phyloP scores from a whole-genome alignment of 1,140 invertebrate species.

The Rhagoletis pomonella region DNA sequence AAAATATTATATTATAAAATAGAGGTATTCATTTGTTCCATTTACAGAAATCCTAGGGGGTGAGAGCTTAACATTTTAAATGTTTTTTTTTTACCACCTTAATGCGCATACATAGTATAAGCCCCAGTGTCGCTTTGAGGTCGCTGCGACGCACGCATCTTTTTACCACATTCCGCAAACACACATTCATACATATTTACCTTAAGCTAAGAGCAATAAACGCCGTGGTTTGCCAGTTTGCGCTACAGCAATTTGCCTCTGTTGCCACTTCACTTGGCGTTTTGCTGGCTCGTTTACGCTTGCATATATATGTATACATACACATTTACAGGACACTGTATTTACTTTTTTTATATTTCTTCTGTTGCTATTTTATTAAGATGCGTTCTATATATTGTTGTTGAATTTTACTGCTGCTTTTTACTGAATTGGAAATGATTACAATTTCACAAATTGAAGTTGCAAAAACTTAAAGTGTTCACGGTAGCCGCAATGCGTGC shows the following conservation, averaged over 20 bases:
- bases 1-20: no score
- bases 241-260: constrained; percentile 22
- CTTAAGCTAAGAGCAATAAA: not conserved
- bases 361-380: constrained; percentile 13
- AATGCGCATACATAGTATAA: not conserved
- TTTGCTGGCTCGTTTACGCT: constrained; percentile 39
- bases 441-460: constrained; percentile 25
- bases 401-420: constrained; percentile 44
- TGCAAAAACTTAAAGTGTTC: not conserved
- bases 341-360: constrained; percentile 53
- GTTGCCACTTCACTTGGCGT: constrained; percentile 38
- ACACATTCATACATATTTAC: not conserved
- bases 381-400: constrained; percentile 4
- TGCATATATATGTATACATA: constrained; percentile 16
- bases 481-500: not conserved
- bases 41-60: no score
- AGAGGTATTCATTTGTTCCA: no score
- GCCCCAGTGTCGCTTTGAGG: not conserved
- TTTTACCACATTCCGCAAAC: not conserved
- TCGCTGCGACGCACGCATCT: not conserved
- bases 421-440: constrained; percentile 42
- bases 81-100: no score
- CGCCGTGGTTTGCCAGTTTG: not conserved
- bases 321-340: not conserved
- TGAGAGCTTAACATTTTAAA: no score